Conservation (phyloP, 2,888 invertebrate genomes). For the Spodoptera littoralis region DNA sequence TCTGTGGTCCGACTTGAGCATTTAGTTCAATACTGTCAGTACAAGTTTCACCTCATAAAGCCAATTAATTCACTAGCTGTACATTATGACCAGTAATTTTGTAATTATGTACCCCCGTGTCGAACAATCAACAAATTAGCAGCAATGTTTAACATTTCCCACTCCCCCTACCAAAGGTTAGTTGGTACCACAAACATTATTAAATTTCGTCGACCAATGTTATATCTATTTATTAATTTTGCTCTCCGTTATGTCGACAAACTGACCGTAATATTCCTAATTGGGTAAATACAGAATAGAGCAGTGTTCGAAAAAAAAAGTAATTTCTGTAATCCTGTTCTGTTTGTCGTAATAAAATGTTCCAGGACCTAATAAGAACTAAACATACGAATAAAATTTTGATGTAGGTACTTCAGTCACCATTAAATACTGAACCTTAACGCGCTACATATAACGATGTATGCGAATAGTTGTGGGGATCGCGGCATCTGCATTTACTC, state of each 20-base stretch:
- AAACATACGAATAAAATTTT: not conserved
- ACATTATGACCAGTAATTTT: constrained; percentile 22
- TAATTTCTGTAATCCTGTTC: constrained; percentile 1
- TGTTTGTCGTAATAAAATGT: constrained; percentile 6
- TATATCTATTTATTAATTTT: constrained; percentile 48
- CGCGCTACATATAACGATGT: not conserved
- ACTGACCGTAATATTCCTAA: constrained; percentile 31
- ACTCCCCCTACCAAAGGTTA: constrained; percentile 40
- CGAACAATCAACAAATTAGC: constrained; percentile 64
- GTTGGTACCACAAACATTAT: constrained; percentile 60
- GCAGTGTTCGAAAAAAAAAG: constrained; percentile 9
- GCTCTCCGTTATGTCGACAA: constrained; percentile 8
- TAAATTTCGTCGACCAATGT: constrained; percentile 56
- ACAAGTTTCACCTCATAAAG: constrained; percentile 7
- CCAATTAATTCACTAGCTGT: constrained; percentile 27
- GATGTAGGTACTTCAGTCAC: too few species aligned
- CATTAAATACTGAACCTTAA: too few species aligned
- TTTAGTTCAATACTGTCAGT: constrained; percentile 14
- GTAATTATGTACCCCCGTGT: constrained; percentile 52
- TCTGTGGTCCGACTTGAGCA: constrained; percentile 4
- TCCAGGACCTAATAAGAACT: not conserved
- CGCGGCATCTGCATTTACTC: constrained; percentile 63
- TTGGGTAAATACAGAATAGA: constrained; percentile 24
- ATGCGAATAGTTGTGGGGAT: constrained; percentile 51
- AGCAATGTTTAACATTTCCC: constrained; percentile 61